These are phyloP conservation scores for Tetanocera ferruginea DNA, from an alignment of 2,888 invertebrate genomes.

Conservation along the genomic window DNA sequence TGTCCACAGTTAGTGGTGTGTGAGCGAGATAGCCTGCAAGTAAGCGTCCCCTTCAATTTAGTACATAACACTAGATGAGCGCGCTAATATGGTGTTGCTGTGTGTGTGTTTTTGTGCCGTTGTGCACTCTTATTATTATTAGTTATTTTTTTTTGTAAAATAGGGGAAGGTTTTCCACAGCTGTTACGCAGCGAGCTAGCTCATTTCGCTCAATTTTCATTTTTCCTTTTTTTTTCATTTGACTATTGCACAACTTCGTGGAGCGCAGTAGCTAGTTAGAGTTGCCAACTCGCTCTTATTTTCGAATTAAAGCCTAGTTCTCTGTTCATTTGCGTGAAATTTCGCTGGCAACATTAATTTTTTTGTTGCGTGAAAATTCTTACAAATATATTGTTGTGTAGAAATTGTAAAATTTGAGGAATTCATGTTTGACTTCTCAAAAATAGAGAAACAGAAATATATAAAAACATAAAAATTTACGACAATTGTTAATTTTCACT, in stretches of 20 bases:
- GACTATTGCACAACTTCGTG: neutral
- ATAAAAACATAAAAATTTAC: too few relatives aligned
- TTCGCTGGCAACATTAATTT: too few relatives aligned
- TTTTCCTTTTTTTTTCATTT: neutral
- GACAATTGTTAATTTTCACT: too few relatives aligned
- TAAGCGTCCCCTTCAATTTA: constrained; percentile 47
- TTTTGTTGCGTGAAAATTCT: too few relatives aligned
- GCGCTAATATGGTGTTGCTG: constrained; percentile 45
- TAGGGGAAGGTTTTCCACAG: constrained; percentile 2
- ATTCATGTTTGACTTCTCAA: too few relatives aligned
- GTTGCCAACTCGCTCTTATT: constrained; percentile 1
- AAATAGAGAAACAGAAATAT: too few relatives aligned
- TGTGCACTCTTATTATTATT: neutral
- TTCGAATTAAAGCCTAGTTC: neutral
- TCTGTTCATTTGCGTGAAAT: too few relatives aligned
- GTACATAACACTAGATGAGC: constrained; percentile 38
- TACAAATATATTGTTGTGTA: too few relatives aligned
- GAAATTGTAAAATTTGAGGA: too few relatives aligned
- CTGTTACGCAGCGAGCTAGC: neutral
- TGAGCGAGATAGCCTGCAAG: constrained; percentile 28
- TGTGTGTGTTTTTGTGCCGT: neutral
- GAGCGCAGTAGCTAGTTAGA: neutral
- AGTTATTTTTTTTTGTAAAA: too few relatives aligned
- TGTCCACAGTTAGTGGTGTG: constrained; percentile 2
- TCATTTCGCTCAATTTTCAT: constrained; percentile 10